phyloP scores from a whole-genome alignment of 2,888 invertebrate species.

The Pyralis farinalis region DNA sequence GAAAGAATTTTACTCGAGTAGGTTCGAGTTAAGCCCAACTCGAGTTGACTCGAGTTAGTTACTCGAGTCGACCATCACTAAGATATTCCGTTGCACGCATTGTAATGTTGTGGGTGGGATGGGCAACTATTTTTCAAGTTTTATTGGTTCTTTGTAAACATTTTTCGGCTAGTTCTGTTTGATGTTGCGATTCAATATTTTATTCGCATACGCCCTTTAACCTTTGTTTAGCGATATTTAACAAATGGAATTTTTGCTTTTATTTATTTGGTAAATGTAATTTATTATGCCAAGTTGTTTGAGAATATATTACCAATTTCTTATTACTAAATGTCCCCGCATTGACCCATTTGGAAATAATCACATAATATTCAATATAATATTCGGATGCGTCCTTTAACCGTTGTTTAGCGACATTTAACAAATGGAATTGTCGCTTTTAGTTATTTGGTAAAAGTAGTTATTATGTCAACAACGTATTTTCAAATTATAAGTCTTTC shows the following conservation, averaged over 20 bases:
- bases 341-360: too few relatives aligned
- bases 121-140: slow-evolving; percentile 58
- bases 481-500: too few relatives aligned
- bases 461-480: too few relatives aligned
- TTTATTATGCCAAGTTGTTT: too few relatives aligned
- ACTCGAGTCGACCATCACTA: too few relatives aligned
- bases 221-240: slow-evolving; percentile 1
- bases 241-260: slow-evolving; percentile 1
- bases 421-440: neutral
- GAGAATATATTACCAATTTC: too few relatives aligned
- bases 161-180: slow-evolving; percentile 31
- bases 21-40: too few relatives aligned
- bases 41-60: too few relatives aligned
- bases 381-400: slow-evolving; percentile 2
- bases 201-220: slow-evolving; percentile 2
- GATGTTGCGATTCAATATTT: slow-evolving; percentile 15
- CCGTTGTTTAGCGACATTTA: neutral
- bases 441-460: too few relatives aligned
- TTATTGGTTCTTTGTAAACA: slow-evolving; percentile 50
- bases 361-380: slow-evolving; percentile 12
- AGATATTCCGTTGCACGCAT: slow-evolving; percentile 58
- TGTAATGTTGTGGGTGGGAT: slow-evolving; percentile 40
- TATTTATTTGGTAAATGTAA: too few relatives aligned
- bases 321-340: too few relatives aligned
- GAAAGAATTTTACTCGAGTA: too few relatives aligned